Percentiles rank a stretch among this genome's conserved stretches.
Evolutionary conservation across 2,888 invertebrate genomes (phyloP).

Genomic region (Chrysomela aeneicollis): DNA sequence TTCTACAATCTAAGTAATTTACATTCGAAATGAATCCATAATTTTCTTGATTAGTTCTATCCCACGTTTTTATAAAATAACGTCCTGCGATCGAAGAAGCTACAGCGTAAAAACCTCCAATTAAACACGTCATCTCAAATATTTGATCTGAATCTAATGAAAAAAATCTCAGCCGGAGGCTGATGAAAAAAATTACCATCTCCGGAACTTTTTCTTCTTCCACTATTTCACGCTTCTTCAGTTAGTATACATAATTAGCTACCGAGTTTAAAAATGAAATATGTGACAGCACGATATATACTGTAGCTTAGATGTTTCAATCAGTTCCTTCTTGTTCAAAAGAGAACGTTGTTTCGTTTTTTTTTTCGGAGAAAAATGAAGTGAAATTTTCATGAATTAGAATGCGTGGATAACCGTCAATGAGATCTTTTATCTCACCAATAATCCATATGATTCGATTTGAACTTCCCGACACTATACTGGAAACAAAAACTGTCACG

Average conservation of each 20-base stretch:
- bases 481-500: too few relatives aligned
- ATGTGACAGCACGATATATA: not conserved
- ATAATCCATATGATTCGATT: too few relatives aligned
- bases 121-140: conserved; percentile 1
- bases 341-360: not conserved
- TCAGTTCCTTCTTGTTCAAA: not conserved
- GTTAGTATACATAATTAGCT: not conserved
- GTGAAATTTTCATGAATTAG: too few relatives aligned
- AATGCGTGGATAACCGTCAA: too few relatives aligned
- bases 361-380: too few relatives aligned
- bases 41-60: too few relatives aligned
- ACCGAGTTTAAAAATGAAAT: not conserved
- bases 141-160: not conserved
- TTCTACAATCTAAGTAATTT: too few relatives aligned
- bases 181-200: not conserved
- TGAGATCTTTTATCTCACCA: too few relatives aligned
- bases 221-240: not conserved
- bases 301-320: not conserved
- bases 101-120: not conserved
- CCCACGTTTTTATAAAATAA: too few relatives aligned
- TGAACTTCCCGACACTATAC: too few relatives aligned
- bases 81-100: too few relatives aligned
- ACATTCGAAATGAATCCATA: too few relatives aligned
- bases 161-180: not conserved
- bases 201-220: not conserved